Conservation (phyloP, 2,888 invertebrate genomes). For the Macaria liturata region DNA sequence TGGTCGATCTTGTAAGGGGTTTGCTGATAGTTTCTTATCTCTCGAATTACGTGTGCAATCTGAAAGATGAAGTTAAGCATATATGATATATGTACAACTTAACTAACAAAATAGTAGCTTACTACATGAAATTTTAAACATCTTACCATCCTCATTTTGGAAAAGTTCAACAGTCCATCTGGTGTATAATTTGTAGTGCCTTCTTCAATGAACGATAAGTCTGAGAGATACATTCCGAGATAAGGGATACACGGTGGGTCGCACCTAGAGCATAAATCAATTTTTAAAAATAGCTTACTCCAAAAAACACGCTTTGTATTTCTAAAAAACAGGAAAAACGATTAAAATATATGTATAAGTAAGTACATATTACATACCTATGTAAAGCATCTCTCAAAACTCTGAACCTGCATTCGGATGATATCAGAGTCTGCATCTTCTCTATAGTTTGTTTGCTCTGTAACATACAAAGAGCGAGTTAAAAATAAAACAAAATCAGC, state of each 20-base stretch:
- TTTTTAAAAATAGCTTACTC: no score
- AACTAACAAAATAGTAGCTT: background rate
- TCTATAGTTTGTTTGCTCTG: slow-evolving; percentile 95
- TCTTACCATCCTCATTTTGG: slow-evolving; percentile 96
- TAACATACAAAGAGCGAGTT: slow-evolving; percentile 11
- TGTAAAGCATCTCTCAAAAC: slow-evolving; percentile 94
- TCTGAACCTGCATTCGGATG: slow-evolving; percentile 94
- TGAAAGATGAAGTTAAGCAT: slow-evolving; percentile 61
- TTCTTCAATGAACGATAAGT: slow-evolving; percentile 96
- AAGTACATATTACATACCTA: slow-evolving; percentile 51
- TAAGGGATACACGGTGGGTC: slow-evolving; percentile 95
- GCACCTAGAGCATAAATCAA: slow-evolving; percentile 77
- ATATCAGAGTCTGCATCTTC: slow-evolving; percentile 92
- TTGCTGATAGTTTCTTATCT: slow-evolving; percentile 95
- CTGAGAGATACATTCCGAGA: slow-evolving; percentile 94
- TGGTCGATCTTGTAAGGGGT: slow-evolving; percentile 95
- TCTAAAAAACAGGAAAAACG: no score
- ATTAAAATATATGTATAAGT: no score
- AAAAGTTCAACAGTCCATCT: slow-evolving; percentile 94
- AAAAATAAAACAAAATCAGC: no score
- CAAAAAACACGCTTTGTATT: no score
- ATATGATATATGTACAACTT: background rate
- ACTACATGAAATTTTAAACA: background rate
- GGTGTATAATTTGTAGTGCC: slow-evolving; percentile 95
- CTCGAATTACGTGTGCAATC: slow-evolving; percentile 96